Conservation (phyloP, 2,113 vertebrate species). For the Hemiprocne comata region DNA sequence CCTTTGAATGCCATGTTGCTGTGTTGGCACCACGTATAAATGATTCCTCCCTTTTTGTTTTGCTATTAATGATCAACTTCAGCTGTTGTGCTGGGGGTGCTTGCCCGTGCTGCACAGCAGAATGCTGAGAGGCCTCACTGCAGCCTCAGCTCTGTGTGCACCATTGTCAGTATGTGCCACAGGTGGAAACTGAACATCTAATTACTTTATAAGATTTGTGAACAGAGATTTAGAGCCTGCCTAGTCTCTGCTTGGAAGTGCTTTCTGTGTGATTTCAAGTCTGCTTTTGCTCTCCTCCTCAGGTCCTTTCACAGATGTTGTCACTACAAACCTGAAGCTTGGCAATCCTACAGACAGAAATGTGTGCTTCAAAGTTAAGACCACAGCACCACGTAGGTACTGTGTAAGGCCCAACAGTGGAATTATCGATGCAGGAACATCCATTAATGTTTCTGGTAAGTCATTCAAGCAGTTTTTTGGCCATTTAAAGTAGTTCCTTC, state of each 20-base stretch:
- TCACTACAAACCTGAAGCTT: conserved; percentile 96
- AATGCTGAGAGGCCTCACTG: background rate
- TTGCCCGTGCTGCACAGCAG: background rate
- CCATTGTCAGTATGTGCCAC: background rate
- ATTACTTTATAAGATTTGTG: conserved; percentile 47
- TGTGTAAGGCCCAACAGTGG: conserved; percentile 98
- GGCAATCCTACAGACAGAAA: conserved; percentile 95
- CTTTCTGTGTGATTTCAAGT: conserved; percentile 26
- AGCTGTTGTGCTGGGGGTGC: background rate
- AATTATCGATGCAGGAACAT: conserved; percentile 94
- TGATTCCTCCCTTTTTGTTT: background rate
- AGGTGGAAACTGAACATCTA: conserved; percentile 6
- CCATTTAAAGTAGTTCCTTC: background rate
- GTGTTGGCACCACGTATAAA: background rate
- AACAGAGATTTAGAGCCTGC: conserved; percentile 18
- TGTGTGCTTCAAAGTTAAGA: conserved; percentile 99
- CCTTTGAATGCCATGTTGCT: background rate
- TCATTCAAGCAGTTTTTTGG: background rate
- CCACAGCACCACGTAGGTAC: conserved; percentile 96
- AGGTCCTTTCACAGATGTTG: conserved; percentile 98
- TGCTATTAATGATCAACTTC: background rate
- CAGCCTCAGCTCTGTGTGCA: background rate
- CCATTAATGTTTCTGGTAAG: conserved; percentile 97
- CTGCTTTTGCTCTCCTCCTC: conserved; percentile 17
- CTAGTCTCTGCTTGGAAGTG: background rate